Evolutionary conservation across 92 coral and sea anemone genomes (phyloP).

Genomic region (Porites evermanni): DNA sequence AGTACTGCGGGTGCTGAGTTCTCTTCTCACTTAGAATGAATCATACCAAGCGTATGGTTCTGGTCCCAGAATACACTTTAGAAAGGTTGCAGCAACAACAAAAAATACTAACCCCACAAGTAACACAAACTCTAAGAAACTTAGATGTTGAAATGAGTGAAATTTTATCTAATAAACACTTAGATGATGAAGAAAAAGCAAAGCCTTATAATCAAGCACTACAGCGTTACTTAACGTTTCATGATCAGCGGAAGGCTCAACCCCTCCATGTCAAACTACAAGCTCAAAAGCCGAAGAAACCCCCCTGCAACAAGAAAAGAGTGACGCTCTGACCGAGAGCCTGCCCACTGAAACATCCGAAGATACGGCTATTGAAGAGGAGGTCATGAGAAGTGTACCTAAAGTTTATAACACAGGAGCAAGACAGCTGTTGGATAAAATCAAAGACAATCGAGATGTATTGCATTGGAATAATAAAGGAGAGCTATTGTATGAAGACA

Average conservation of each 20-base stretch:
- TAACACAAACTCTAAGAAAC: constrained; percentile 11
- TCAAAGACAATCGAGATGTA: constrained; percentile 35
- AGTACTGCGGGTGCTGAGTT: not conserved
- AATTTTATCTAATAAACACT: not conserved
- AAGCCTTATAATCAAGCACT: not conserved
- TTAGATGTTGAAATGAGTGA: not conserved
- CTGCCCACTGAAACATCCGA: not conserved
- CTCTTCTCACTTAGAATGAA: constrained; percentile 6
- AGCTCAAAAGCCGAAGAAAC: not conserved
- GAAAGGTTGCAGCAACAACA: constrained; percentile 23
- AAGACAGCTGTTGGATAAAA: constrained; percentile 1
- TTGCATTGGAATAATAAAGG: constrained; percentile 14
- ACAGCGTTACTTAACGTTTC: not conserved
- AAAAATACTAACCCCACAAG: constrained; percentile 22
- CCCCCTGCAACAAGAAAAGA: not conserved
- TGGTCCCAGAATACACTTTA: constrained; percentile 40
- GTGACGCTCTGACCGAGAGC: not conserved
- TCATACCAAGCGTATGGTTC: constrained; percentile 27
- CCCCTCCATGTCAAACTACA: not conserved
- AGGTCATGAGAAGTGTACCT: constrained; percentile 5
- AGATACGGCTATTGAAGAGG: not conserved
- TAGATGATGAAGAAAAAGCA: not conserved
- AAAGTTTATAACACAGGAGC: not conserved
- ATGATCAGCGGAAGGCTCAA: not conserved
- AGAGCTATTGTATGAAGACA: constrained; percentile 29